Conservation (phyloP, 1,140 invertebrate species). For the Euura lappo region DNA sequence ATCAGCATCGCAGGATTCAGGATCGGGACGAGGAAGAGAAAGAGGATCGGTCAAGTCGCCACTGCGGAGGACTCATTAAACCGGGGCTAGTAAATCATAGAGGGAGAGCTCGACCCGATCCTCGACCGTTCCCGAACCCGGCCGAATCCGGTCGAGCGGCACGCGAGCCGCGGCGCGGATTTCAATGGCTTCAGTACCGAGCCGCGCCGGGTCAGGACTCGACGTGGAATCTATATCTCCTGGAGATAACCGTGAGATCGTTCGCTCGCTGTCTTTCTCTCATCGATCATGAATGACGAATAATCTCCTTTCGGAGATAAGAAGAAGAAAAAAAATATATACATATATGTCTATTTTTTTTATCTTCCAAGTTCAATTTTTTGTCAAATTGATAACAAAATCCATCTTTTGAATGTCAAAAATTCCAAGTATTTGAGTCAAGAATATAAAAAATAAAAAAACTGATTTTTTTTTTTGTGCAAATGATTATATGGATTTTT, state of each 20-base stretch:
- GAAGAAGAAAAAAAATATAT: neutral
- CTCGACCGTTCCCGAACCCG: constrained; percentile 36
- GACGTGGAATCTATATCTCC: constrained; percentile 29
- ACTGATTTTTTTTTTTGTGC: too few relatives aligned
- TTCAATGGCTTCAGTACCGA: constrained; percentile 55
- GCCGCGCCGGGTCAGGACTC: constrained; percentile 50
- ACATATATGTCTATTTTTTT: neutral
- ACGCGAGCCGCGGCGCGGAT: constrained; percentile 32
- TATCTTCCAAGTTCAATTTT: neutral
- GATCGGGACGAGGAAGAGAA: neutral
- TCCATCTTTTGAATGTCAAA: too few relatives aligned
- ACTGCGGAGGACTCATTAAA: neutral
- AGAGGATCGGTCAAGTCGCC: neutral
- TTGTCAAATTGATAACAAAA: neutral
- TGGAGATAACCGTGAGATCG: neutral
- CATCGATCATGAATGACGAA: neutral
- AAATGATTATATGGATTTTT: neutral
- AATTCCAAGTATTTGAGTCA: too few relatives aligned
- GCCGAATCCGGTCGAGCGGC: constrained; percentile 19
- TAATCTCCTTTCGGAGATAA: neutral
- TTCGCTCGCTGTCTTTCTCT: neutral
- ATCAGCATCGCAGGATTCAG: too few relatives aligned
- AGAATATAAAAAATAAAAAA: too few relatives aligned
- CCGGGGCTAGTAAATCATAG: constrained; percentile 14
- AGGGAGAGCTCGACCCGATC: constrained; percentile 28